Conservation (phyloP, 2,888 invertebrate genomes). For the Drosophila bunnanda region DNA sequence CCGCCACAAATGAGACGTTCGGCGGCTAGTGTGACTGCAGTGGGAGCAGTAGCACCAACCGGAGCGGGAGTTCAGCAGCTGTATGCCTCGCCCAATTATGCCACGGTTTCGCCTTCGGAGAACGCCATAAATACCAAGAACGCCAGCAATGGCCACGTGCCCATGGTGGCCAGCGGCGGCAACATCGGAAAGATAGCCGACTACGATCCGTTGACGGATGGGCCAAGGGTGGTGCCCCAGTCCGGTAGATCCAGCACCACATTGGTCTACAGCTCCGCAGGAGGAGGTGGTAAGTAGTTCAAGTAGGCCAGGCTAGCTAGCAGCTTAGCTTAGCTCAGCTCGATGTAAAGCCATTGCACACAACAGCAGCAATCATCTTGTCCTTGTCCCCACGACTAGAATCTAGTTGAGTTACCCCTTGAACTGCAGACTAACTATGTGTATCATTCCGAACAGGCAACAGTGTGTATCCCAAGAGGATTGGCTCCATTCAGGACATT, state of each 20-base stretch:
- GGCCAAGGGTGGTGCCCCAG: slow-evolving; percentile 89
- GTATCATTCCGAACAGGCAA: slow-evolving; percentile 72
- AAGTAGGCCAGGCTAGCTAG: slow-evolving; percentile 37
- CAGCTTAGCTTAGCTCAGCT: slow-evolving; percentile 59
- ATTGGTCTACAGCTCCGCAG: slow-evolving; percentile 93
- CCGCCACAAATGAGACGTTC: slow-evolving; percentile 63
- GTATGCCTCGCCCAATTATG: slow-evolving; percentile 74
- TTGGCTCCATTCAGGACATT: slow-evolving; percentile 97
- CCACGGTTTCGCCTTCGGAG: slow-evolving; percentile 69
- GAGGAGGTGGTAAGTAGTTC: slow-evolving; percentile 82
- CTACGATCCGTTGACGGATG: slow-evolving; percentile 91
- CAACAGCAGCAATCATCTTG: slow-evolving; percentile 49
- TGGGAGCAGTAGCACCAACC: slow-evolving; percentile 18
- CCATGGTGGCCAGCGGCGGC: slow-evolving; percentile 22
- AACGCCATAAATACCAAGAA: slow-evolving; percentile 61
- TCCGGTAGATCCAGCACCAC: slow-evolving; percentile 92
- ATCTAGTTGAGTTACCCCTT: not conserved
- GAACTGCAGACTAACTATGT: not conserved
- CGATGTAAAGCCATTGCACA: slow-evolving; percentile 56
- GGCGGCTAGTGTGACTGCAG: slow-evolving; percentile 46
- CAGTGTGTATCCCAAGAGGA: slow-evolving; percentile 87
- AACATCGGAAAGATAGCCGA: slow-evolving; percentile 91
- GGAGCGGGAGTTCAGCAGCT: slow-evolving; percentile 64
- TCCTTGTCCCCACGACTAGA: slow-evolving; percentile 34
- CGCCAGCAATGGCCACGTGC: slow-evolving; percentile 65